Evolutionary conservation across 2,113 vertebrate species (phyloP).

Genomic region (Saccopteryx bilineata): DNA sequence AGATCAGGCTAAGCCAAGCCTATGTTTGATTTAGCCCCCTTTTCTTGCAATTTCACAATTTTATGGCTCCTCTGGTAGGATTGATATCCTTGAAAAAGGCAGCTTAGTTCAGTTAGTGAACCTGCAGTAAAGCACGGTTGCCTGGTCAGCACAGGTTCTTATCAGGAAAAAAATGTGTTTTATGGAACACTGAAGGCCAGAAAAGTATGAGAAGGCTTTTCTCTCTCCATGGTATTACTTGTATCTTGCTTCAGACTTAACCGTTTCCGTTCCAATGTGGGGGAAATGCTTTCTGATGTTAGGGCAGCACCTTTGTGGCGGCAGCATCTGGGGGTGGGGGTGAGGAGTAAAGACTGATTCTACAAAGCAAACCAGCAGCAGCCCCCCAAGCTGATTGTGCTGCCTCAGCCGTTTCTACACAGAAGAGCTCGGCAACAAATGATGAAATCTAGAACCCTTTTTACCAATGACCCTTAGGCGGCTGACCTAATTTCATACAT

Average conservation of each 20-base stretch:
- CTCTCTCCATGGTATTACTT: conserved; percentile 7
- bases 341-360: not conserved
- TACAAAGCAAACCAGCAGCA: not conserved
- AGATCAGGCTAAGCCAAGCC: conserved; percentile 42
- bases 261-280: conserved; percentile 48
- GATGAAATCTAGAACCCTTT: conserved; percentile 19
- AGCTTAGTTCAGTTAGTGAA: conserved; percentile 79
- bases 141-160: conserved; percentile 80
- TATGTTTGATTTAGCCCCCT: conserved; percentile 75
- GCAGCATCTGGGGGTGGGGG: not conserved
- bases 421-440: not conserved
- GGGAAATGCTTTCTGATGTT: not conserved
- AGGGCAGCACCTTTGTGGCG: not conserved
- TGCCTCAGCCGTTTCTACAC: not conserved
- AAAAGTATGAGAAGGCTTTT: conserved; percentile 46
- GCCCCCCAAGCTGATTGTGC: not conserved
- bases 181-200: conserved; percentile 76
- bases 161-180: conserved; percentile 77
- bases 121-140: conserved; percentile 75
- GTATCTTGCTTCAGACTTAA: conserved; percentile 69
- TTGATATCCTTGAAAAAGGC: conserved; percentile 81
- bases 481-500: not conserved
- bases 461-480: not conserved
- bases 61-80: conserved; percentile 78
- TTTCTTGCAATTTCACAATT: conserved; percentile 74